phyloP scores from a whole-genome alignment of 2,113 vertebrate species.

The Syrmaticus mikado region DNA sequence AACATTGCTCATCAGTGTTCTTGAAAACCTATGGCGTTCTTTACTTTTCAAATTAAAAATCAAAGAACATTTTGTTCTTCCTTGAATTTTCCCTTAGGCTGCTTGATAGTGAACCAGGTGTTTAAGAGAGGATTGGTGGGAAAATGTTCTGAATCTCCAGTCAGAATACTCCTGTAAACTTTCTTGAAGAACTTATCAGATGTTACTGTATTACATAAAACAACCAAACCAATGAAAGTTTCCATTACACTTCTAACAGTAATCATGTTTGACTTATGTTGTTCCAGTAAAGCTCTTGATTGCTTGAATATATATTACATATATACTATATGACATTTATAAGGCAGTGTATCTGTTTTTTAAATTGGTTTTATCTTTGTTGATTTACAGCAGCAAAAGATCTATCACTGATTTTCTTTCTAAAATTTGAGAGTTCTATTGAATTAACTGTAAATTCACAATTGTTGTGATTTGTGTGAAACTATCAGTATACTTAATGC shows the following conservation, averaged over 20 bases:
- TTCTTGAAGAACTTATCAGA: neutral
- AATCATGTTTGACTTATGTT: neutral
- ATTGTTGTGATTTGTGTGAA: neutral
- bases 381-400: neutral
- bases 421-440: neutral
- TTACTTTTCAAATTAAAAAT: neutral
- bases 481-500: neutral
- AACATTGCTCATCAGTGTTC: neutral
- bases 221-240: neutral
- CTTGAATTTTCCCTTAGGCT: neutral
- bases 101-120: neutral
- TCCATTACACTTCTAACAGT: neutral
- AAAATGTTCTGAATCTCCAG: neutral
- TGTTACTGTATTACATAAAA: neutral
- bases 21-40: neutral
- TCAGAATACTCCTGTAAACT: neutral
- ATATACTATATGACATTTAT: neutral
- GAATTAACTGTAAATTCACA: neutral
- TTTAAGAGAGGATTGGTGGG: neutral
- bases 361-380: neutral
- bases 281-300: neutral
- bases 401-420: neutral
- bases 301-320: neutral
- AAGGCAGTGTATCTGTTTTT: neutral
- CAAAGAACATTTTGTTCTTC: neutral